Evolutionary conservation across 2,113 vertebrate species (phyloP), one percentile per base, ranked within the genome.

Genomic region (Monopterus albus): DNA sequence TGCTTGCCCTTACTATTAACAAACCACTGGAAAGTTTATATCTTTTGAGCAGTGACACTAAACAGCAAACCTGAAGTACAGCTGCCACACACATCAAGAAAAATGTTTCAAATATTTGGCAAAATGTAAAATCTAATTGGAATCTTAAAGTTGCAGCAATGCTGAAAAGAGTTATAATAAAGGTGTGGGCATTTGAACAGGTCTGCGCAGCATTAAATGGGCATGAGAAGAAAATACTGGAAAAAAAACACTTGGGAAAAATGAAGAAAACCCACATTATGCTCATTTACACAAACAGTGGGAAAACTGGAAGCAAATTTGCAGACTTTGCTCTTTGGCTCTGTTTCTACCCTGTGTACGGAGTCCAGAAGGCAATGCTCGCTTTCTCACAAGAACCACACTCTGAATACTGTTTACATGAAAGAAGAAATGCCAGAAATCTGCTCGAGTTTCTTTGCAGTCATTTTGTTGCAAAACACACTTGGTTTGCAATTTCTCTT

Each of bases 41-140:
- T 78, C 40, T 63, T 72, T 50, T 13, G n/a, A 65, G 50, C 18
- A 72, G 42, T 23, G 47, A n/a, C 31, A 61, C 1, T 56, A 47
- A 7, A 45, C 15, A 18, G 3, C 8, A 38, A 21, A 17, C 23
- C 49, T 20, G 6, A 35, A 20, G 15, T 10, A 9, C 11, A 42
- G 11, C 13, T 11, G 29, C 21, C 17, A 38, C 33, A 38, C 33
- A 57, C 56, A 46, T 72, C 23, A 72, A 47, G 75, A 67, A 50
- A 55, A 74, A 20, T 39, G 10, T n/a, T n/a, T 56, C 21, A 45
- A 13, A 60, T 52, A n/a, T n/a, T n/a, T n/a, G n/a, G n/a, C n/a
- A n/a, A n/a, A n/a, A n/a, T n/a, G 3, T 52, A 7, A 28, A 57
- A 14, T 36, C 4, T 61, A 28, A 75, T 40, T 50, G 40, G 28